These are phyloP conservation scores for Drosophila malerkotliana DNA, from an alignment of 1,140 invertebrate species.

Conservation along the genomic window DNA sequence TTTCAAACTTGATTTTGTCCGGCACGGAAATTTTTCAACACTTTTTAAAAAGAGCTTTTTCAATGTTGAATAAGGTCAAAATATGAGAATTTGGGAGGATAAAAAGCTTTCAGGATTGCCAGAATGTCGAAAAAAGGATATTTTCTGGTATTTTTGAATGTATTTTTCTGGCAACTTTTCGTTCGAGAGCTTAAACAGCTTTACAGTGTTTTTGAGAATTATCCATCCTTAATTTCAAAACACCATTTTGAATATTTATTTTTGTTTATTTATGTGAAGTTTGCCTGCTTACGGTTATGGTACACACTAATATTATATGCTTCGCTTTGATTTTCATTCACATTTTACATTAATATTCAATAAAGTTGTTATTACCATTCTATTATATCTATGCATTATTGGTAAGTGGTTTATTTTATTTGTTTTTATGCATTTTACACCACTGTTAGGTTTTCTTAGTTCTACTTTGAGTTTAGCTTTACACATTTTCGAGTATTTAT, in stretches of 20 bases:
- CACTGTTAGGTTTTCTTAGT: slow-evolving; percentile 25
- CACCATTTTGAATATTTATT: slow-evolving; percentile 56
- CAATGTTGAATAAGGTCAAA: no score
- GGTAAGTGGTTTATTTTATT: slow-evolving; percentile 31
- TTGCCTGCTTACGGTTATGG: slow-evolving; percentile 55
- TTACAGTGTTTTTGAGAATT: neutral
- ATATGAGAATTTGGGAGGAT: no score
- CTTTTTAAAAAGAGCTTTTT: no score
- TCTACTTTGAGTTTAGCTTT: slow-evolving; percentile 35
- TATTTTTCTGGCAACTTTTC: no score
- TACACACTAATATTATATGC: slow-evolving; percentile 42
- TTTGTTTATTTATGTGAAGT: slow-evolving; percentile 66
- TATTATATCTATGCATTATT: slow-evolving; percentile 20
- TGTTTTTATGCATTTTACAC: slow-evolving; percentile 55
- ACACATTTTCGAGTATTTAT: slow-evolving; percentile 32
- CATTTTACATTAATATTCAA: slow-evolving; percentile 57
- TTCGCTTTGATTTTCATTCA: slow-evolving; percentile 30
- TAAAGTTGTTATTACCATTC: slow-evolving; percentile 22
- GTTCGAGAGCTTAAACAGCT: no score
- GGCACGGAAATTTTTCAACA: no score
- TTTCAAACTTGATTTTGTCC: no score
- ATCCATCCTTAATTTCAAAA: neutral
- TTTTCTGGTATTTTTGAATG: no score
- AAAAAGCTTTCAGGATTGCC: no score
- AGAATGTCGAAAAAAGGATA: no score